These are phyloP conservation scores for Poecilia gillii DNA, from an alignment of 2,797 vertebrate genomes.

Conservation along the genomic window DNA sequence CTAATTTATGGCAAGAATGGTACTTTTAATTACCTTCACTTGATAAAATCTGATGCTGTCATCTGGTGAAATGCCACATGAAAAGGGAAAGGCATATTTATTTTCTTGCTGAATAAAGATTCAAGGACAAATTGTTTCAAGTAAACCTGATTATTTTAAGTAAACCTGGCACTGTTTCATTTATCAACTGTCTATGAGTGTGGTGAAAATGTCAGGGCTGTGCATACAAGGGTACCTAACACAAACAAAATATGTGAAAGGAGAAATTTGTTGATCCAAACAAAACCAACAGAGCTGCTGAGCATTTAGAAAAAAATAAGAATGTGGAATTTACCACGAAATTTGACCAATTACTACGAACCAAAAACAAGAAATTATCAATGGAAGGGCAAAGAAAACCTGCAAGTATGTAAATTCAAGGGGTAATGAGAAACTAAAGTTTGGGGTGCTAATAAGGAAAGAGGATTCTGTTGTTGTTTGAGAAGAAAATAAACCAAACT, in stretches of 20 bases:
- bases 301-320: neutral
- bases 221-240: neutral
- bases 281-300: neutral
- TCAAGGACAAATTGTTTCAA: neutral
- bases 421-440: neutral
- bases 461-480: neutral
- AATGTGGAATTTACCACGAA: neutral
- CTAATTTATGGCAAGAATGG: constrained; percentile 5
- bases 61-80: neutral
- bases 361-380: neutral
- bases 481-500: neutral
- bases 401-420: neutral
- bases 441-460: neutral
- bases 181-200: neutral
- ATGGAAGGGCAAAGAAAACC: neutral
- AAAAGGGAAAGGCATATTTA: neutral
- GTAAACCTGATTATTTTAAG: neutral
- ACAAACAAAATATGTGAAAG: neutral
- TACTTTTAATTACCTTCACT: neutral
- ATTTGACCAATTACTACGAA: neutral
- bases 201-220: neutral
- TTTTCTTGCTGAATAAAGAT: neutral
- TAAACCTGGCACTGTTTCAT: neutral
- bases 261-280: neutral
- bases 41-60: constrained; percentile 9